These are phyloP conservation scores for Saccostrea cuccullata DNA, from an alignment of 1,140 invertebrate genomes.

Conservation along the genomic window DNA sequence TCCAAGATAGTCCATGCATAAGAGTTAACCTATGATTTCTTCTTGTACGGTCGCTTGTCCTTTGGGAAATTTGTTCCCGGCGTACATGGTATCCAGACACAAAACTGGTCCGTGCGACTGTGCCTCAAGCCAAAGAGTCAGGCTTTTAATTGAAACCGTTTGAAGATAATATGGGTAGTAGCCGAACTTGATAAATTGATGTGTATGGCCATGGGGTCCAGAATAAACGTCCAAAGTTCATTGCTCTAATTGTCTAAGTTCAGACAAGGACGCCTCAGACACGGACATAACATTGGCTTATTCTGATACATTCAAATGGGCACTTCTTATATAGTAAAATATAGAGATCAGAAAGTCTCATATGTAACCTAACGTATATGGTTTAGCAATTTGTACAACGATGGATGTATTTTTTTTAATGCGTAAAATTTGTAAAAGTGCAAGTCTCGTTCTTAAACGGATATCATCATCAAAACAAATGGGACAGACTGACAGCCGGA, in stretches of 20 bases:
- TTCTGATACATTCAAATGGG: neutral
- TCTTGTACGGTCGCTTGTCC: neutral
- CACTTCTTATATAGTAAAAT: no score
- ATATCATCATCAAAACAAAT: no score
- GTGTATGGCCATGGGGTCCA: neutral
- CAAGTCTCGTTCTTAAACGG: no score
- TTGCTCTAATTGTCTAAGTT: conserved; percentile 20
- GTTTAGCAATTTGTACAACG: no score
- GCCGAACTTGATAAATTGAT: conserved; percentile 20
- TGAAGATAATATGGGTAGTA: conserved; percentile 26
- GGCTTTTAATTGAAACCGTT: conserved; percentile 15
- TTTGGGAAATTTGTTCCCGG: conserved; percentile 2
- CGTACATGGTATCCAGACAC: neutral
- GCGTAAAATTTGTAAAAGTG: no score
- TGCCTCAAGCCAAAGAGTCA: neutral
- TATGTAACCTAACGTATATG: no score
- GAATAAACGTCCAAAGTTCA: neutral
- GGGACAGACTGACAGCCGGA: no score
- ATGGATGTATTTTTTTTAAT: no score
- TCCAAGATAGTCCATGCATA: no score
- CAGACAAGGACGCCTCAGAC: conserved; percentile 6
- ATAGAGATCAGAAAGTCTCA: no score
- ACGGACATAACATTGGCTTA: neutral
- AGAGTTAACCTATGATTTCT: neutral
- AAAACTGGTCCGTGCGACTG: neutral